Percentiles rank a stretch among this genome's conserved stretches.
phyloP scores from a whole-genome alignment of 1,140 invertebrate species.

The Ylistrum balloti region DNA sequence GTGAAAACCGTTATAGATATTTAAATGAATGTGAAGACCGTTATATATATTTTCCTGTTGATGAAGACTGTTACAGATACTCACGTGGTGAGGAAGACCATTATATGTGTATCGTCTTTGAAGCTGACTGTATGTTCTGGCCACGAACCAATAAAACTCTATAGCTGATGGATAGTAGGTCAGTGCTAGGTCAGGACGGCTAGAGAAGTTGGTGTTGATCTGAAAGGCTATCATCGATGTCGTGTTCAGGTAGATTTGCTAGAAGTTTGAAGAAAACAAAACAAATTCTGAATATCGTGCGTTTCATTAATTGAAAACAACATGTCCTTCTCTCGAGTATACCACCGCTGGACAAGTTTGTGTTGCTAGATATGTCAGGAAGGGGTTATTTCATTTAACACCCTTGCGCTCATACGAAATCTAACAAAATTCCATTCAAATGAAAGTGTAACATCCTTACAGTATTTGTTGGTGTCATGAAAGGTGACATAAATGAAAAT shows the following conservation, averaged over 20 bases:
- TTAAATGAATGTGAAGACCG: background rate
- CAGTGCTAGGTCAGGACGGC: slow-evolving; percentile 71
- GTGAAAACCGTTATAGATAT: background rate
- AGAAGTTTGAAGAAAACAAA: slow-evolving; percentile 21
- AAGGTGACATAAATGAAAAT: no score
- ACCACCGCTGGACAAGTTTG: no score
- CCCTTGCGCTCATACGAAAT: no score
- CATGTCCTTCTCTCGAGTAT: no score
- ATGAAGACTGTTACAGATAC: background rate
- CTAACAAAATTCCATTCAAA: no score
- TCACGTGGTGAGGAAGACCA: slow-evolving; percentile 48
- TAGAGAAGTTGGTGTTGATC: slow-evolving; percentile 66
- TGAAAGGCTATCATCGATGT: slow-evolving; percentile 69
- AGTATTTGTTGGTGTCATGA: no score
- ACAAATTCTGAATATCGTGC: no score
- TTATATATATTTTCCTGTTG: background rate
- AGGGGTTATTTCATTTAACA: no score
- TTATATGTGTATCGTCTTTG: slow-evolving; percentile 33
- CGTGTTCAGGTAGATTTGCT: slow-evolving; percentile 75
- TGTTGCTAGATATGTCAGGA: no score
- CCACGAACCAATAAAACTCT: slow-evolving; percentile 76
- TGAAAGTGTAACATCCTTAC: no score
- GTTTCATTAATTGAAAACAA: no score
- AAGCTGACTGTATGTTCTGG: slow-evolving; percentile 67
- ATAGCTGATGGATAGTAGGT: slow-evolving; percentile 75